Percentiles rank a stretch among this genome's conserved stretches.
Conservation (phyloP, 2,113 vertebrate species). For the Colaptes auratus region DNA sequence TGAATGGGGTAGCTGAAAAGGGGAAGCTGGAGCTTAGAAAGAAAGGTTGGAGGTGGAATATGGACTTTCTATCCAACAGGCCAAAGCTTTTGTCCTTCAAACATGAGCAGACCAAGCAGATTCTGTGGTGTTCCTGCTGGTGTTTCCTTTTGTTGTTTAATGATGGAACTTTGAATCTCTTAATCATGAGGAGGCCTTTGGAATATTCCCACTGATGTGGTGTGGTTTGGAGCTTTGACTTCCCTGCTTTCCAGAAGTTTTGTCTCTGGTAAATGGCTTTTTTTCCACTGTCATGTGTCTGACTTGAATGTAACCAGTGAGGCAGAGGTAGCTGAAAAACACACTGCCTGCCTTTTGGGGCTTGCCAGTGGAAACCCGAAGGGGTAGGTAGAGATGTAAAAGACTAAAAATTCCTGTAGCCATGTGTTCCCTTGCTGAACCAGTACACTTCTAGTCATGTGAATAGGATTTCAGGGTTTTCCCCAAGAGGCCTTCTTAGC, state of each 20-base stretch:
- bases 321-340: neutral
- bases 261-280: neutral
- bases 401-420: neutral
- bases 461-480: conserved; percentile 5
- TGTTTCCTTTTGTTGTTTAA: conserved; percentile 9
- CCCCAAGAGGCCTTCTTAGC: conserved; percentile 37
- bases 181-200: neutral
- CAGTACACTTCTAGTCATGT: neutral
- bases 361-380: neutral
- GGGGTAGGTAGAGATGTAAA: neutral
- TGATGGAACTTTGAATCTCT: neutral
- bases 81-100: conserved; percentile 57
- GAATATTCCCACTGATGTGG: neutral
- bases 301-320: conserved; percentile 15
- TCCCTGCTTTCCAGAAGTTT: neutral
- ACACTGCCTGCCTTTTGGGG: neutral
- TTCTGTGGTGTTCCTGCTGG: conserved; percentile 5
- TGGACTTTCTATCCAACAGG: neutral
- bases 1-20: neutral
- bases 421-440: conserved; percentile 8
- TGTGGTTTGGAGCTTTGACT: neutral
- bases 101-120: conserved; percentile 29
- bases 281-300: neutral
- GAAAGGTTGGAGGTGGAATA: neutral
- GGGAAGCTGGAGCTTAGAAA: neutral